phyloP scores from a whole-genome alignment of 2,888 invertebrate genomes.

The Gari tellinella region DNA sequence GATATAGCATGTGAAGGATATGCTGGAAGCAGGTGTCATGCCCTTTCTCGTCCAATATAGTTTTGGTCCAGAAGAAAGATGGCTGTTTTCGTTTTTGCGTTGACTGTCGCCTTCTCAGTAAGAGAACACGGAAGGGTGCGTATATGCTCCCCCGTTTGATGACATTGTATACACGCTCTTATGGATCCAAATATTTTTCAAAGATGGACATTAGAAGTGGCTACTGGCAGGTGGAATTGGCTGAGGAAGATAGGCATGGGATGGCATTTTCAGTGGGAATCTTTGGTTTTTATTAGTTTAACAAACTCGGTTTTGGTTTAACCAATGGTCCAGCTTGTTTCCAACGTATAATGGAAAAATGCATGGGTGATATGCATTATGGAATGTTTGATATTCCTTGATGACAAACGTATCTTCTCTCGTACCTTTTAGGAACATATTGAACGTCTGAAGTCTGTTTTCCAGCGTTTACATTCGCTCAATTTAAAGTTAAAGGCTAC shows the following conservation, averaged over 20 bases:
- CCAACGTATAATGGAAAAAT: too few species aligned
- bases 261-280: too few species aligned
- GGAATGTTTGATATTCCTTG: constrained; percentile 32
- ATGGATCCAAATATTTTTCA: constrained; percentile 10
- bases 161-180: too few species aligned
- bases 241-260: too few species aligned
- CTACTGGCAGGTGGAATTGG: too few species aligned
- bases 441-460: constrained; percentile 4
- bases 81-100: too few species aligned
- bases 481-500: constrained; percentile 28
- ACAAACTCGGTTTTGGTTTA: too few species aligned
- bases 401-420: constrained; percentile 25
- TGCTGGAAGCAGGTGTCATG: too few species aligned
- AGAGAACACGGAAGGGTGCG: constrained; percentile 14
- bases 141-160: too few species aligned
- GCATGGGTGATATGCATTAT: too few species aligned
- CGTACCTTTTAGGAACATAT: constrained; percentile 9
- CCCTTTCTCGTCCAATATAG: constrained; percentile 27
- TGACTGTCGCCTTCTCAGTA: too few species aligned
- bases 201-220: constrained; percentile 19
- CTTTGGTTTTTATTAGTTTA: constrained; percentile 21
- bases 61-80: constrained; percentile 31
- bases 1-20: constrained; percentile 23
- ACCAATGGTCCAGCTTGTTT: too few species aligned
- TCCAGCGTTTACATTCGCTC: neutral